Percentiles rank a stretch among this genome's conserved stretches.
Evolutionary conservation across 1,140 invertebrate species (phyloP).

Genomic region (Dreissena rostriformis): DNA sequence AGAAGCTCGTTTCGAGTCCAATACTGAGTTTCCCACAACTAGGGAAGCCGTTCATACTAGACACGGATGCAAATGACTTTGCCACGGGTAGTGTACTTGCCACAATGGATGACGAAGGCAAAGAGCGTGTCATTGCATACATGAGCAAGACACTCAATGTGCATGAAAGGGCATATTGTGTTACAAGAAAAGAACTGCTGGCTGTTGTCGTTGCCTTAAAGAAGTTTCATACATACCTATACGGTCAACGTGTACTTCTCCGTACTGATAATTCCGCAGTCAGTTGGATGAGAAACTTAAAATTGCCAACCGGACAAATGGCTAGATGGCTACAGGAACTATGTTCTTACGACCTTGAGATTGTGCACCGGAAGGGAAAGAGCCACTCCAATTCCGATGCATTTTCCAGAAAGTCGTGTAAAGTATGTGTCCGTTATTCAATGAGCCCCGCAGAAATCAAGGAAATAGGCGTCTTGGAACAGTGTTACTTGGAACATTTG

Average conservation of each 20-base stretch:
- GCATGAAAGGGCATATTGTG: conserved; percentile 81
- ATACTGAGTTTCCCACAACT: conserved; percentile 48
- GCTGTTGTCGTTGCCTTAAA: background rate
- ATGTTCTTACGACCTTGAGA: conserved; percentile 8
- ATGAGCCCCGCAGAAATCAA: background rate
- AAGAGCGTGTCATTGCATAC: conserved; percentile 62
- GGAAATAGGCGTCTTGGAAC: background rate
- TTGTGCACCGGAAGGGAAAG: conserved; percentile 7
- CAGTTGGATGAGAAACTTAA: conserved; percentile 1
- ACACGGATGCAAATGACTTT: conserved; percentile 62
- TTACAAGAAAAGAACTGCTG: conserved; percentile 24
- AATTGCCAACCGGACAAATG: conserved; percentile 8
- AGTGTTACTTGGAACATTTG: background rate
- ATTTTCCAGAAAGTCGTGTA: conserved; percentile 26
- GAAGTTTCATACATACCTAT: conserved; percentile 58
- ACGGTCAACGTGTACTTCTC: conserved; percentile 57
- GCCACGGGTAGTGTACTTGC: conserved; percentile 70
- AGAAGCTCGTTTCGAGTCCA: conserved; percentile 37
- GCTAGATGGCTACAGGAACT: conserved; percentile 36
- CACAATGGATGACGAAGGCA: conserved; percentile 60
- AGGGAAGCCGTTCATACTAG: conserved; percentile 57
- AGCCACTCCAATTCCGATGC: conserved; percentile 34
- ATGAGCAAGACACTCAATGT: conserved; percentile 51
- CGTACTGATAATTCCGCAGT: conserved; percentile 62
- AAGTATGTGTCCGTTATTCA: conserved; percentile 13